These are phyloP conservation scores for Sebastes elongatus DNA, from an alignment of 2,797 vertebrate species.

Conservation along the genomic window DNA sequence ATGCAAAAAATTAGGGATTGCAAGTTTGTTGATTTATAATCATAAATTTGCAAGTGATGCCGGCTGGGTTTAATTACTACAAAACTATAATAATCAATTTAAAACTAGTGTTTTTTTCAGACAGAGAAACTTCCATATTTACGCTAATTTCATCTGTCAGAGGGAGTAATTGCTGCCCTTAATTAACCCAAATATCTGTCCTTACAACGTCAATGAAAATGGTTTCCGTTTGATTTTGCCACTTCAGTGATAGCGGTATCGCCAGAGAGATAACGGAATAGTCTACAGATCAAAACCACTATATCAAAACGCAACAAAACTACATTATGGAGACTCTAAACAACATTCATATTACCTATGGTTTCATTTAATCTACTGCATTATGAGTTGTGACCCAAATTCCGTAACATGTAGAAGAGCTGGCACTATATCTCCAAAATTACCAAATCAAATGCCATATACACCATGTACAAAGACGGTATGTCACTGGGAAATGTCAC, in stretches of 20 bases:
- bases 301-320: not conserved
- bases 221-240: not conserved
- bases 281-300: not conserved
- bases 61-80: not conserved
- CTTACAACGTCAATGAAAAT: not conserved
- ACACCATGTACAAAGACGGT: not conserved
- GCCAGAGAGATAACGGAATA: no score
- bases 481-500: slow-evolving; percentile 1
- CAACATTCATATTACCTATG: not conserved
- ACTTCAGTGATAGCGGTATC: not conserved
- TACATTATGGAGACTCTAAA: not conserved
- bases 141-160: not conserved
- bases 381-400: not conserved
- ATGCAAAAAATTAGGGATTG: not conserved
- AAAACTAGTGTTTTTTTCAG: not conserved
- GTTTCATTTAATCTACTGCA: not conserved
- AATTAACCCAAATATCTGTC: slow-evolving; percentile 1
- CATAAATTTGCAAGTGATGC: not conserved
- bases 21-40: not conserved
- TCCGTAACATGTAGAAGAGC: not conserved
- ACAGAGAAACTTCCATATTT: not conserved
- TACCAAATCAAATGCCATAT: not conserved
- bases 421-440: not conserved
- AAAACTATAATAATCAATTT: not conserved
- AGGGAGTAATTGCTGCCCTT: not conserved